Evolutionary conservation across 2,888 invertebrate genomes (phyloP).

Genomic region (Chesias legatella): DNA sequence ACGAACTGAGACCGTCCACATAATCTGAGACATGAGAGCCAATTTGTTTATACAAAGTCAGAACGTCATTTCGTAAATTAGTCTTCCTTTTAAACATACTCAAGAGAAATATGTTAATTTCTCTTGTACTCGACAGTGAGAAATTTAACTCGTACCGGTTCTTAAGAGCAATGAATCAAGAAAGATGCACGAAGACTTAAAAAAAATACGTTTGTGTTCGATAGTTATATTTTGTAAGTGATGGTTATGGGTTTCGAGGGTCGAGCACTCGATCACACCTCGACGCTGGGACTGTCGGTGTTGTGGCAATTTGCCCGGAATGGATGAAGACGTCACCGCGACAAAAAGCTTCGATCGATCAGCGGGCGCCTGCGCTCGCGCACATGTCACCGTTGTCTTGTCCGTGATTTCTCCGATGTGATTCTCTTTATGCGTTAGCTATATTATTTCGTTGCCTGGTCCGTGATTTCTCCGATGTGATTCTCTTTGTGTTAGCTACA

Average conservation of each 20-base stretch:
- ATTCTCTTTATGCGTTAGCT: constrained; percentile 1
- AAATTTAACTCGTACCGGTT: constrained; percentile 38
- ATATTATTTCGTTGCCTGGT: constrained; percentile 7
- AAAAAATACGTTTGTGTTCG: constrained; percentile 61
- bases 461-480: background rate
- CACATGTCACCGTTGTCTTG: constrained; percentile 40
- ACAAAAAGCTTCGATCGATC: constrained; percentile 78
- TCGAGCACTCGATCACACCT: constrained; percentile 63
- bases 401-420: background rate
- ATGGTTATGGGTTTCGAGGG: constrained; percentile 49
- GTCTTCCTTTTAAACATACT: constrained; percentile 12
- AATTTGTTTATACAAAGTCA: constrained; percentile 46
- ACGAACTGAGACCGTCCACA: constrained; percentile 39
- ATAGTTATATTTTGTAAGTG: constrained; percentile 70
- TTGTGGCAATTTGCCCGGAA: constrained; percentile 71
- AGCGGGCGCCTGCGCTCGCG: constrained; percentile 57
- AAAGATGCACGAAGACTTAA: constrained; percentile 47
- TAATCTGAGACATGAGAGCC: constrained; percentile 41
- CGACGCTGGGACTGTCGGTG: constrained; percentile 49
- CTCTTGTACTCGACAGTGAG: constrained; percentile 41
- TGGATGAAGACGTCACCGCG: constrained; percentile 74
- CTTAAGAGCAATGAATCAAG: constrained; percentile 39
- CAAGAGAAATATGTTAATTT: constrained; percentile 22
- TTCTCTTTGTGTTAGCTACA: no score
- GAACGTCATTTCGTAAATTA: constrained; percentile 20